These are phyloP conservation scores for Lipotes vexillifer DNA, from an alignment of 2,113 vertebrate species.

Conservation along the genomic window DNA sequence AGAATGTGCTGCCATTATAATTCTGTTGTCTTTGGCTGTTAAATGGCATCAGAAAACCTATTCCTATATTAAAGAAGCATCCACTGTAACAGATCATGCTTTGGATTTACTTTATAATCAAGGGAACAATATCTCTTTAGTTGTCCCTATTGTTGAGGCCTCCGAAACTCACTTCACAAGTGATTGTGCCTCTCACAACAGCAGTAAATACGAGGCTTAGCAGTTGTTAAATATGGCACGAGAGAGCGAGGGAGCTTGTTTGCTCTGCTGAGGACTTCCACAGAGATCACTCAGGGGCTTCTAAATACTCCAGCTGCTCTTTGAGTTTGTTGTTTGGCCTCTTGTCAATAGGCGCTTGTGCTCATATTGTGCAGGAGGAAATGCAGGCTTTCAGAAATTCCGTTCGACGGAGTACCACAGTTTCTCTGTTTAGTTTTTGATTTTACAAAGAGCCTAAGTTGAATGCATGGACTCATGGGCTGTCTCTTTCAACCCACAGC, in stretches of 20 bases:
- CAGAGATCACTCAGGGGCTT: conserved; percentile 56
- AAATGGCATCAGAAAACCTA: not conserved
- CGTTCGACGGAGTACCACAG: not conserved
- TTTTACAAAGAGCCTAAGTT: conserved; percentile 53
- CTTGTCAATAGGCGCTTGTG: conserved; percentile 46
- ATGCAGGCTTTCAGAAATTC: conserved; percentile 14
- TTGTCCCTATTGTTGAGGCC: not conserved
- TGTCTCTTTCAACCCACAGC: conserved; percentile 26
- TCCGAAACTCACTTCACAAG: not conserved
- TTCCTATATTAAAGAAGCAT: not conserved
- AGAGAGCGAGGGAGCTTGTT: not conserved
- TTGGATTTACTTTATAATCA: not conserved
- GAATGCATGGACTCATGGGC: not conserved
- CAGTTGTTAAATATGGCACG: not conserved
- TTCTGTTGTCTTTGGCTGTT: not conserved
- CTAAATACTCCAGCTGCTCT: conserved; percentile 7
- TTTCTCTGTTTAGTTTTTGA: conserved; percentile 36
- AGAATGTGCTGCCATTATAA: not conserved
- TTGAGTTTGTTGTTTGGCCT: not conserved
- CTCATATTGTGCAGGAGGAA: conserved; percentile 21
- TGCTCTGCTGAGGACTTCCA: conserved; percentile 24
- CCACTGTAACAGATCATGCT: not conserved
- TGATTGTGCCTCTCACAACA: not conserved
- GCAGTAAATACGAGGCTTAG: not conserved
- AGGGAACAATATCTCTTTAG: not conserved